Evolutionary conservation across 1,140 invertebrate genomes (phyloP).

Genomic region (Olivierus martensii): DNA sequence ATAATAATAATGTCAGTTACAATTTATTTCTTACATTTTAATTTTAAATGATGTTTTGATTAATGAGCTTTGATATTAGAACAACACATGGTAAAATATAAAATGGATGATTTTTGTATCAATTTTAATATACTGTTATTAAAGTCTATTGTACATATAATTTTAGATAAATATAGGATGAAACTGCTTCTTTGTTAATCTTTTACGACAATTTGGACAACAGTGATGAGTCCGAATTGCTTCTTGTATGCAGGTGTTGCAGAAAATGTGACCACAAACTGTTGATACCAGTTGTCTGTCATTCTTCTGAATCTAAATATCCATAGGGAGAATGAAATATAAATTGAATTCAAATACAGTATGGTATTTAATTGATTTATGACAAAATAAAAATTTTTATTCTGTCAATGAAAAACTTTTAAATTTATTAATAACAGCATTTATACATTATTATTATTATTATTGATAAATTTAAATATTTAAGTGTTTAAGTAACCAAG

Average conservation of each 20-base stretch:
- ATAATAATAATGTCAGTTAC: too few relatives aligned
- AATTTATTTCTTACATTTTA: too few relatives aligned
- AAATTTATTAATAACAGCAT: too few relatives aligned
- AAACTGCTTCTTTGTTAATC: background rate
- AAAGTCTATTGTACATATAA: background rate
- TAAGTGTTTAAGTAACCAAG: too few relatives aligned
- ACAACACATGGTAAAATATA: background rate
- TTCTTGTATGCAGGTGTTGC: background rate
- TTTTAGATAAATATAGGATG: background rate
- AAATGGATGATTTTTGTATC: background rate
- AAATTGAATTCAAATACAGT: too few relatives aligned
- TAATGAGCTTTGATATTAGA: background rate
- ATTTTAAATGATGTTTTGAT: too few relatives aligned
- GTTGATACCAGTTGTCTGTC: background rate
- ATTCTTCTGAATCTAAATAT: background rate
- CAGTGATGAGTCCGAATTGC: background rate
- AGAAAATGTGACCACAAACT: background rate
- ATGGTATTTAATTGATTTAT: too few relatives aligned
- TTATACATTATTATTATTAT: too few relatives aligned
- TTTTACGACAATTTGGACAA: background rate
- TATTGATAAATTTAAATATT: too few relatives aligned
- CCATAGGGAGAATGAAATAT: too few relatives aligned
- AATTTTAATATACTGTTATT: background rate
- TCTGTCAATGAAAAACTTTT: too few relatives aligned
- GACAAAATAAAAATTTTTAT: too few relatives aligned